These are phyloP conservation scores for Serinus canaria DNA, from an alignment of 2,113 vertebrate species.

Conservation along the genomic window DNA sequence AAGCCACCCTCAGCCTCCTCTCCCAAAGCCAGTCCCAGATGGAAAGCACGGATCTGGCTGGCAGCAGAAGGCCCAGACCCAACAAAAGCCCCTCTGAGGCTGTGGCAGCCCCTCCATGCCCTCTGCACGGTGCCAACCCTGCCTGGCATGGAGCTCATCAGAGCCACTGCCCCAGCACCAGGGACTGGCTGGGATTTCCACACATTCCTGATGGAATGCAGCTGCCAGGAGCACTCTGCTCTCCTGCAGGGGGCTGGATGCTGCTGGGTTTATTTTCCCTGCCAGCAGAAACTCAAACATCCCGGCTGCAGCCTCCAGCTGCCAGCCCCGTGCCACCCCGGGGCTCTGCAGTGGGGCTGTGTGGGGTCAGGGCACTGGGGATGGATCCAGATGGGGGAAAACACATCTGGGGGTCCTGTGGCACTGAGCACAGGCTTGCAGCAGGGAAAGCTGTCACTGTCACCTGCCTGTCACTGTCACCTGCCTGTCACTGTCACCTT, in stretches of 20 bases:
- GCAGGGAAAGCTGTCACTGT: neutral
- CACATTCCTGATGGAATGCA: neutral
- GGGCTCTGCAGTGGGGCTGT: neutral
- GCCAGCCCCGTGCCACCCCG: neutral
- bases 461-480: neutral
- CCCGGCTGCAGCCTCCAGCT: neutral
- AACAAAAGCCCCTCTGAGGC: neutral
- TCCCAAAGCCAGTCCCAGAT: neutral
- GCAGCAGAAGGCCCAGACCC: neutral
- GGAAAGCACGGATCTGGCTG: neutral
- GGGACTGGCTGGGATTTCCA: neutral
- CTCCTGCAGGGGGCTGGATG: neutral
- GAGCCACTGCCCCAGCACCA: neutral
- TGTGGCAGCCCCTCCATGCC: neutral
- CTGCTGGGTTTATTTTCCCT: constrained; percentile 25
- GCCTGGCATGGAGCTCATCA: neutral
- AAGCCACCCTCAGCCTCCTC: neutral
- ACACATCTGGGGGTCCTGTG: neutral
- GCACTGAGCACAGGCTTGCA: neutral
- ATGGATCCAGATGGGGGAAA: neutral
- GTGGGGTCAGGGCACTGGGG: neutral
- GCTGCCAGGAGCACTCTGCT: constrained; percentile 11
- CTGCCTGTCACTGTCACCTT: neutral
- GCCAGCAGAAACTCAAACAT: constrained; percentile 22
- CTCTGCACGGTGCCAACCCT: neutral